phyloP scores from a whole-genome alignment of 2,797 vertebrate species.

The Uromys caudimaculatus region DNA sequence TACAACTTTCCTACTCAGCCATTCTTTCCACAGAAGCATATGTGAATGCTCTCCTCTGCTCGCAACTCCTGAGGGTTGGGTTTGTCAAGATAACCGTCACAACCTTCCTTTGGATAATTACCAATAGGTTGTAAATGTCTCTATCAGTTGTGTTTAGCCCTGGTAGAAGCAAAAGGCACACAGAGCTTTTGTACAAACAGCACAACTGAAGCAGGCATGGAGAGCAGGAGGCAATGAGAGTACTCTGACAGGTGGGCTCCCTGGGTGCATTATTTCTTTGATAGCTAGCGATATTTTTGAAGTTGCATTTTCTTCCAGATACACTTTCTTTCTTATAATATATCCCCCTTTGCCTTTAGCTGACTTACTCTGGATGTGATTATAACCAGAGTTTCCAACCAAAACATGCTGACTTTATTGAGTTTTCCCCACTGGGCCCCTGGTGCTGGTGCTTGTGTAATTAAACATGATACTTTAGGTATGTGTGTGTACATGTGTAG shows the following conservation, averaged over 20 bases:
- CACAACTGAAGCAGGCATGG: background rate
- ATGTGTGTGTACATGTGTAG: background rate
- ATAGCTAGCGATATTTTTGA: background rate
- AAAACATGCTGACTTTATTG: background rate
- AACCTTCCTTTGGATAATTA: background rate
- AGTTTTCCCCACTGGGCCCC: background rate
- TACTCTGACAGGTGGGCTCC: background rate
- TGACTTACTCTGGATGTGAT: background rate
- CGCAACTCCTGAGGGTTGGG: background rate
- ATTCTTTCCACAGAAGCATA: background rate
- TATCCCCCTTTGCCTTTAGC: conserved; percentile 7
- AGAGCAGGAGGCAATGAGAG: background rate
- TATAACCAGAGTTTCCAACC: background rate
- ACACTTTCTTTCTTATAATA: background rate
- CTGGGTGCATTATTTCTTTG: background rate
- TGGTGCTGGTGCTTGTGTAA: background rate
- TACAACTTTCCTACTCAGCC: background rate
- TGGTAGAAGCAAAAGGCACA: background rate
- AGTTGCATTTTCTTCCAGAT: background rate
- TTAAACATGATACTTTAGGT: background rate
- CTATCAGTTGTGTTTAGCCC: background rate
- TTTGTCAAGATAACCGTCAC: background rate
- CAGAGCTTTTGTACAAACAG: background rate
- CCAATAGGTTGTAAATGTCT: background rate
- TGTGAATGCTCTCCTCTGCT: background rate